phyloP scores from a whole-genome alignment of 2,797 vertebrate genomes.

The Pterois miles region DNA sequence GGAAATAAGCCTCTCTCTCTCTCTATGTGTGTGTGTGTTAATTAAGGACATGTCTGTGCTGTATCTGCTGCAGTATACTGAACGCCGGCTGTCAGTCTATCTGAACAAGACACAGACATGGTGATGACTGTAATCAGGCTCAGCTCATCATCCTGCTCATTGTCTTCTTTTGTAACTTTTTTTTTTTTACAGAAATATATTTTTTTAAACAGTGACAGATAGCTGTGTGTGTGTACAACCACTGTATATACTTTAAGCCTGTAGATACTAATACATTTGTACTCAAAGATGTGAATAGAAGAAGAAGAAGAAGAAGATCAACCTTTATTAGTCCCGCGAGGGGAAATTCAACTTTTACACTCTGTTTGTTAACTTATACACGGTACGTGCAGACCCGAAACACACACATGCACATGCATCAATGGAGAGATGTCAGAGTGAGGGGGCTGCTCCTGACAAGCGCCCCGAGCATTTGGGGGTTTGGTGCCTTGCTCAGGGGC shows the following conservation, averaged over 20 bases:
- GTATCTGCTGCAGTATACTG: slow-evolving; percentile 53
- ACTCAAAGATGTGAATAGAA: too few relatives aligned
- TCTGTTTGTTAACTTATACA: too few relatives aligned
- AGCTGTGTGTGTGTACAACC: background rate
- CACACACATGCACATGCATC: too few relatives aligned
- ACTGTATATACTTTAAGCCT: background rate
- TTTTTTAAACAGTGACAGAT: background rate
- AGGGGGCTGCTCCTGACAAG: too few relatives aligned
- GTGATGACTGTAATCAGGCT: slow-evolving; percentile 71
- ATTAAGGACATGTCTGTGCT: slow-evolving; percentile 61
- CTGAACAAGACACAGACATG: slow-evolving; percentile 40
- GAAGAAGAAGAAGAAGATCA: too few relatives aligned
- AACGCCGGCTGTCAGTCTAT: slow-evolving; percentile 40
- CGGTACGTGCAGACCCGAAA: too few relatives aligned
- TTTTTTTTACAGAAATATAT: background rate
- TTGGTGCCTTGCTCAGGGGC: too few relatives aligned
- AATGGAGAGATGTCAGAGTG: too few relatives aligned
- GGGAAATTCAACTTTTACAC: too few relatives aligned
- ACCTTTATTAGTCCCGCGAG: too few relatives aligned
- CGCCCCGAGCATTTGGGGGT: too few relatives aligned
- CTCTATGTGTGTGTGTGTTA: slow-evolving; percentile 30
- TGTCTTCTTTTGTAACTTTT: background rate
- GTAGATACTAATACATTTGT: background rate
- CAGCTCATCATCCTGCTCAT: slow-evolving; percentile 29
- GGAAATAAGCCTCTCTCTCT: slow-evolving; percentile 67